phyloP scores from a whole-genome alignment of 1,140 invertebrate genomes.

The Drosophila arizonae region DNA sequence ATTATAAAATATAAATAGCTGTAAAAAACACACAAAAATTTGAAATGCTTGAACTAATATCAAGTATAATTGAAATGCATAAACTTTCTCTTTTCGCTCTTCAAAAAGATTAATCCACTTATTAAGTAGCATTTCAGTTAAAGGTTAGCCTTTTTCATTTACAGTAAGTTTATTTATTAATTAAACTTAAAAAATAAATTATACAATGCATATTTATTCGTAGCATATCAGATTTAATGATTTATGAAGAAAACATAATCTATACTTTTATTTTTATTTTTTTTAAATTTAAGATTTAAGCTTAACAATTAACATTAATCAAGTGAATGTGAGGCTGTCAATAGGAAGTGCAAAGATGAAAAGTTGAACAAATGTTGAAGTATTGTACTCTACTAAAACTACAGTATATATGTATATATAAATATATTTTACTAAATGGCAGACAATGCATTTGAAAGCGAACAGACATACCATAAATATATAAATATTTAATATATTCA shows the following conservation, averaged over 20 bases:
- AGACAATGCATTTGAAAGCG: conserved; percentile 12
- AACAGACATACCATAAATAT: conserved; percentile 1
- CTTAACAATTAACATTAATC: conserved; percentile 13
- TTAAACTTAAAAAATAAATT: background rate
- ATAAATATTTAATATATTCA: conserved; percentile 12
- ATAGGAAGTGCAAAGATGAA: conserved; percentile 43
- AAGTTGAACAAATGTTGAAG: conserved; percentile 11
- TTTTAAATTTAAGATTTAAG: conserved; percentile 32
- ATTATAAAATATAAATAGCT: no score
- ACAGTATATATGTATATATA: conserved; percentile 21
- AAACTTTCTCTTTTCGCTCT: background rate
- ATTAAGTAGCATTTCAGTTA: background rate
- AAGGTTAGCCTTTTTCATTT: no score
- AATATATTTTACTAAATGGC: no score
- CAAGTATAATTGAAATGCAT: no score
- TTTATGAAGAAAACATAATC: conserved; percentile 3
- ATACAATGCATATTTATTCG: conserved; percentile 47
- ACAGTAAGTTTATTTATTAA: background rate
- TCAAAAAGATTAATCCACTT: background rate
- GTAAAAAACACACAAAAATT: no score
- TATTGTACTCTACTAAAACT: background rate
- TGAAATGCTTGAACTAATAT: no score
- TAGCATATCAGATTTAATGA: conserved; percentile 61
- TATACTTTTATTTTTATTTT: conserved; percentile 6
- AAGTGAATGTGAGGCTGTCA: conserved; percentile 49